phyloP scores from a whole-genome alignment of 2,113 vertebrate genomes.

The Solenodon paradoxus region DNA sequence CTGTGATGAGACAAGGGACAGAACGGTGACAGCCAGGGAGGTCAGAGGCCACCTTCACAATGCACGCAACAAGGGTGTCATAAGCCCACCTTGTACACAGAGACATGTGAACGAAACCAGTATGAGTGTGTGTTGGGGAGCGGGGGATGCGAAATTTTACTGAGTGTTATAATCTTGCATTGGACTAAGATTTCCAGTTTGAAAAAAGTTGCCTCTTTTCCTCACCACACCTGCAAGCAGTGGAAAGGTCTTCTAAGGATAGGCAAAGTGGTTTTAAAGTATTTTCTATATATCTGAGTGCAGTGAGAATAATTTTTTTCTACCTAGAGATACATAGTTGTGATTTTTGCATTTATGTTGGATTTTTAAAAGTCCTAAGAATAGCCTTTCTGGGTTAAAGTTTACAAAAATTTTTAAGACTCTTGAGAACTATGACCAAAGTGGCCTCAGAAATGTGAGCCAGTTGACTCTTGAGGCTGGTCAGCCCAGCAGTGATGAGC shows the following conservation, averaged over 20 bases:
- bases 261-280: neutral
- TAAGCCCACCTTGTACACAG: neutral
- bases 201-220: neutral
- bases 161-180: neutral
- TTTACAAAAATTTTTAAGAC: neutral
- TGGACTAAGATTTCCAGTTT: neutral
- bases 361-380: neutral
- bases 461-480: too few relatives aligned
- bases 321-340: neutral
- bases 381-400: neutral
- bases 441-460: neutral
- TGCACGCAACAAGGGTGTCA: too few relatives aligned
- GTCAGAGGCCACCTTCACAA: neutral
- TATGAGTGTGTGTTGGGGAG: fast-evolving
- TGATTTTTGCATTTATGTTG: neutral
- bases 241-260: neutral
- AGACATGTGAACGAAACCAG: neutral
- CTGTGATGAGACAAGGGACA: neutral
- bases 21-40: neutral
- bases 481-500: neutral
- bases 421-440: neutral
- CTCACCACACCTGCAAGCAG: neutral
- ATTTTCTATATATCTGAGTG: neutral
- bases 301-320: neutral
- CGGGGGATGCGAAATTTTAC: too few relatives aligned